Evolutionary conservation across 2,797 vertebrate species (phyloP), one percentile per base, ranked within the genome.

Genomic region (Gymnocypris eckloni): DNA sequence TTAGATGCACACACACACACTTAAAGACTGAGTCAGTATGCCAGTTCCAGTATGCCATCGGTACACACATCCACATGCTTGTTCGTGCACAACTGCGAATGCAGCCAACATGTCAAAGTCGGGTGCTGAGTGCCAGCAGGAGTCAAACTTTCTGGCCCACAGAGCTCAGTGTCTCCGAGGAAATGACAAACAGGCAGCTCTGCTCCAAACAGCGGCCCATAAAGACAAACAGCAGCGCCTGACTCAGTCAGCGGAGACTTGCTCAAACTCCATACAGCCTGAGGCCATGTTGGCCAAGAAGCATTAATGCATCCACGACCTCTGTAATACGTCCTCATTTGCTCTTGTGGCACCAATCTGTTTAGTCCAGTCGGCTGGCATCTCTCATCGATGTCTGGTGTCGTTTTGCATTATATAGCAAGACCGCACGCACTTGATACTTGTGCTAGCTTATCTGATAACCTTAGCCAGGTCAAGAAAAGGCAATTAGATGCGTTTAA

Each of bases 91-190:
- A 84, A 54, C 67, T 82, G 88, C 90, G 86, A 84, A 82, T 89
- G 88, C 90, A 85, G 83, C 85, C 72, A 86, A 86, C 87, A 72
- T 90, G 90, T 90, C 72, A 76, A 76, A 77, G 64, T 67, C 6
- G 13, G 37, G 1, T 48, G 71, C 59, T 43, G 78, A 81, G 71
- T 82, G 71, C 59, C 85, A 82, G 79, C 71, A 54, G 70, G 71
- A 87, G 86, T 87, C 77, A 84, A 75, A 75, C 86, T 84, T 80
- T 76, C 77, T 76, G 77, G 70, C 77, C 48, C 82, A 83, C 77
- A 80, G 45, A 81, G 45, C 76, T 79, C 67, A 18, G 16, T 33
- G 76, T 79, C 83, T 85, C 83, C 0, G 7, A 86, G 72, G 83
- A 79, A 81, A 75, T 81, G 82, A 81, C 82, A 87, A 87, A 87